Evolutionary conservation across 1,140 invertebrate genomes (phyloP).

Genomic region (Sinella curviseta): DNA sequence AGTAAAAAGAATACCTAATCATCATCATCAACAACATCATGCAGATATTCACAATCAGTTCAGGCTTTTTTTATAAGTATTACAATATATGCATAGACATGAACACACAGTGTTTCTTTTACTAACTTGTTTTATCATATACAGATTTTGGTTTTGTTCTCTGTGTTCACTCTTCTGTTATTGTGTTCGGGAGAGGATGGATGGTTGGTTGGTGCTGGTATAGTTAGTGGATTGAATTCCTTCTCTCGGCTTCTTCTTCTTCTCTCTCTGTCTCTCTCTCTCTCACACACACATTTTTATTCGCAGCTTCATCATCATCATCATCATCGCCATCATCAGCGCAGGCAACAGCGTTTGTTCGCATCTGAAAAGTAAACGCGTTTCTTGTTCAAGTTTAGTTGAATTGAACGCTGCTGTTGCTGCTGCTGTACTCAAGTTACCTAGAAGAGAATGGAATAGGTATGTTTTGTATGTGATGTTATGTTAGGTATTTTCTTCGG

Average conservation of each 20-base stretch:
- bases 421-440: no score
- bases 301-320: neutral
- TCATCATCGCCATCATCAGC: neutral
- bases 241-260: neutral
- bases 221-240: neutral
- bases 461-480: neutral
- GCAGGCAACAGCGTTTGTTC: neutral
- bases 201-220: neutral
- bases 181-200: neutral
- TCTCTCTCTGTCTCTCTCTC: neutral
- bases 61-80: neutral
- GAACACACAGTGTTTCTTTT: neutral
- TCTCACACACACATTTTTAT: neutral
- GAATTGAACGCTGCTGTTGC: no score
- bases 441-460: neutral
- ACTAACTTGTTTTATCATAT: neutral
- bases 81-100: neutral
- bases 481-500: neutral
- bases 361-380: neutral
- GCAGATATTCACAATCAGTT: neutral
- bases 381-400: no score
- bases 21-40: neutral
- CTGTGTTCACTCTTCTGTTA: neutral
- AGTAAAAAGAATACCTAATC: no score
- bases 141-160: neutral